Base-by-base conservation (phyloP, 1,140 invertebrate genomes). In the Temnothorax nylanderi region DNA sequence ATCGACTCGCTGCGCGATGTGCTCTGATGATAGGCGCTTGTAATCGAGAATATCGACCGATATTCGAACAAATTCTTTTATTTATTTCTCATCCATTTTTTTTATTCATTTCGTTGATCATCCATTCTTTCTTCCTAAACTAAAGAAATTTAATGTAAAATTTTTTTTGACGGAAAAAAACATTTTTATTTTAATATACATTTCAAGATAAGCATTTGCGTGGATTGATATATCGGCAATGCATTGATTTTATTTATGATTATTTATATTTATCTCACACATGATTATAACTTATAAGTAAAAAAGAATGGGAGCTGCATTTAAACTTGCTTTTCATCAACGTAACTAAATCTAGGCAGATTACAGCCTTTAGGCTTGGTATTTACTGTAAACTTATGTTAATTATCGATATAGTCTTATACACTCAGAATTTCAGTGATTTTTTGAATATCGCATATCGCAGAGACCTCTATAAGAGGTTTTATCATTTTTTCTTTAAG, bases 1-100 rank as follows among this genome's bases (percentile, higher is more conserved):
- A 74, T 72, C 82, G 56, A 51, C 65, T 58, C 62, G 13, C 58
- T 34, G 88, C 62, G 88, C 62, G 13, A 56, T 54, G 41, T 21
- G n/a, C 65, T 21, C 8, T 11, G 51, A 26, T 10, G 49, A 58
- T 51, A 54, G 32, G n/a, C 49, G 47, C 51, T 78, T 51, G 41
- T 72, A 47, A 64, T 64, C 21, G 67, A 49, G 65, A 34, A 75
- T 64, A 62, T 60, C 44, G 41, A 3, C 26, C 49, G 60, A 72
- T 32, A 60, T 49, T 84, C 54, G 18, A 41, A 1, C 51, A 54
- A 10, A 34, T 44, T 81, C 13, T 8, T 51, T 67, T n/a, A 18
- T 54, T 34, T 26, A 1, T 21, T 26, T 11, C 10, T 32, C n/a
- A 21, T 26, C 11, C 6, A 13, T 6, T 49, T 26, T 26, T 26